phyloP scores from a whole-genome alignment of 2,888 invertebrate genomes.

The Heliconius aoede region DNA sequence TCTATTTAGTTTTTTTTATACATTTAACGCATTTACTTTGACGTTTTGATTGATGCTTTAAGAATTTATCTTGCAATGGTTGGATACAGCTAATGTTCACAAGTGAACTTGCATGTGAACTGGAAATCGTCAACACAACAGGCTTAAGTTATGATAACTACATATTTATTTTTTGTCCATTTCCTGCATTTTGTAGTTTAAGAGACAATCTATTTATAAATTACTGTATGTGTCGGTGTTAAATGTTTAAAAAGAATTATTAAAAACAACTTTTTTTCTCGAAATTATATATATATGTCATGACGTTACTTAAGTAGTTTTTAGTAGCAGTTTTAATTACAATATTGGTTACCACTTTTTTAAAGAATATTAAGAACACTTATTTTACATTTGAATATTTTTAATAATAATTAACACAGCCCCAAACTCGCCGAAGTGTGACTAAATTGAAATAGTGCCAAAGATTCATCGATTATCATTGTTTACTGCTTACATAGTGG shows the following conservation, averaged over 20 bases:
- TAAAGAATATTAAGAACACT: neutral
- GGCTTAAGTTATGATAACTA: neutral
- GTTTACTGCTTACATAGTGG: conserved; percentile 35
- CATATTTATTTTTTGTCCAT: neutral
- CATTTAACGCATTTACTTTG: conserved; percentile 16
- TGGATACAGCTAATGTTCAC: conserved; percentile 13
- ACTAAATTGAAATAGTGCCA: conserved; percentile 40
- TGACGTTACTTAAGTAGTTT: neutral
- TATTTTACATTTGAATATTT: neutral
- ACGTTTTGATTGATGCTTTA: conserved; percentile 28
- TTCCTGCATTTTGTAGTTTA: neutral
- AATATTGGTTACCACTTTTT: neutral
- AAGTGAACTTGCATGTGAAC: conserved; percentile 4
- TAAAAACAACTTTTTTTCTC: too few species aligned
- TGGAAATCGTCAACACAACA: neutral
- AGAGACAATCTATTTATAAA: neutral
- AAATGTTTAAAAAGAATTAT: neutral
- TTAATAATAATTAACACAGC: neutral
- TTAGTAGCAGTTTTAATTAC: neutral
- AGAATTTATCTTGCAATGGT: conserved; percentile 22
- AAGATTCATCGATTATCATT: conserved; percentile 39
- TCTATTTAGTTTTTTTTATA: conserved; percentile 20
- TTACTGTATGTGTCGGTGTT: neutral
- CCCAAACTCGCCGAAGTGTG: conserved; percentile 22
- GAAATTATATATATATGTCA: too few species aligned